These are phyloP conservation scores for Orchesella flavescens DNA, from an alignment of 2,888 invertebrate species.

Conservation along the genomic window DNA sequence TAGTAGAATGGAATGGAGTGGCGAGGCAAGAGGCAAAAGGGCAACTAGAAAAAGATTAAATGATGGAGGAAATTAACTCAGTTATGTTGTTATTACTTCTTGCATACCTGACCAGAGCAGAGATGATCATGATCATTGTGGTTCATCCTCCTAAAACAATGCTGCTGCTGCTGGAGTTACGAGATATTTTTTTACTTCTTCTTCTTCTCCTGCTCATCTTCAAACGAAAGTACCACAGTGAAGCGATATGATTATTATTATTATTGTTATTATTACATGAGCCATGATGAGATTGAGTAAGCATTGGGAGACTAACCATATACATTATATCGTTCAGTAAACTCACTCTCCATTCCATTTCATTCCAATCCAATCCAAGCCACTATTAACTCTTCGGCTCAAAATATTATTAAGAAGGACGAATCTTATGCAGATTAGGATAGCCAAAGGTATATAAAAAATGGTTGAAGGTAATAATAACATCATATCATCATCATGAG, in stretches of 20 bases:
- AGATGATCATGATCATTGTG: too few relatives aligned
- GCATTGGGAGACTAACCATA: not conserved
- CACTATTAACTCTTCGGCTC: not conserved
- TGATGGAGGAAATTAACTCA: slow-evolving; percentile 34
- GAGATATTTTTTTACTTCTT: not conserved
- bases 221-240: not conserved
- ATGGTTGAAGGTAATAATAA: not conserved
- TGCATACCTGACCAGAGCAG: slow-evolving; percentile 17
- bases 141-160: not conserved
- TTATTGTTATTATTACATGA: slow-evolving; percentile 26
- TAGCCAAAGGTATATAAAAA: not conserved
- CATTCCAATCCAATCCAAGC: too few relatives aligned
- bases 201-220: too few relatives aligned
- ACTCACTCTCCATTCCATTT: too few relatives aligned
- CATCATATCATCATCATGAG: not conserved
- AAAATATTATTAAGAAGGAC: not conserved
- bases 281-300: slow-evolving; percentile 11
- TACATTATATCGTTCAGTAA: not conserved
- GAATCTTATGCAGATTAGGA: slow-evolving; percentile 6
- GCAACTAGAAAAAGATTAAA: slow-evolving; percentile 20
- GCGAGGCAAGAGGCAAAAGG: slow-evolving; percentile 19
- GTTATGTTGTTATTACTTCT: slow-evolving; percentile 11
- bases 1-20: too few relatives aligned
- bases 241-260: slow-evolving; percentile 16
- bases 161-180: not conserved